Evolutionary conservation across 2,888 invertebrate genomes (phyloP).

Genomic region (Melieria crassipennis): DNA sequence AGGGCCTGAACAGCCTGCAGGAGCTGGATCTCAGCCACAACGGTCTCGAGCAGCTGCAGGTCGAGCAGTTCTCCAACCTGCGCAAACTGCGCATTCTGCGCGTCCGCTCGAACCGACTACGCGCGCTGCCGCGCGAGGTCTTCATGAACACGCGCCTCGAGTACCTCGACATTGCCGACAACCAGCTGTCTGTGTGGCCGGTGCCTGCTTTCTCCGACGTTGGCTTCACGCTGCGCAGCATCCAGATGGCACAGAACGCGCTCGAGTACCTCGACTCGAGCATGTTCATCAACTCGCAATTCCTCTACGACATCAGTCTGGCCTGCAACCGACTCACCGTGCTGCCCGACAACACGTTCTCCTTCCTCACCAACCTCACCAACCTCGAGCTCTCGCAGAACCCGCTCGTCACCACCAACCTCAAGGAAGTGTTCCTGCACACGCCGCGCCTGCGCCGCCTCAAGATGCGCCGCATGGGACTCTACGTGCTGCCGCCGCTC

Average conservation of each 20-base stretch:
- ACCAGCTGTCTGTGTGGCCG: constrained; percentile 83
- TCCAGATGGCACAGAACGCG: constrained; percentile 81
- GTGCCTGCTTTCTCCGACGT: constrained; percentile 81
- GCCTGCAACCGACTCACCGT: constrained; percentile 84
- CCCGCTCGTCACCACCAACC: constrained; percentile 82
- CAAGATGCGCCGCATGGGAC: constrained; percentile 79
- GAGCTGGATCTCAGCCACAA: constrained; percentile 83
- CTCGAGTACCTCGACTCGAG: constrained; percentile 89
- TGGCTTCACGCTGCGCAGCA: constrained; percentile 79
- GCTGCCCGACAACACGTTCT: constrained; percentile 88
- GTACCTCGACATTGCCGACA: constrained; percentile 81
- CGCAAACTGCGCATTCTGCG: constrained; percentile 78
- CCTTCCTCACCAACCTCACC: constrained; percentile 80
- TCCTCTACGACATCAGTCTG: constrained; percentile 79
- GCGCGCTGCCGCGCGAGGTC: constrained; percentile 79
- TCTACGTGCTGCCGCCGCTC: constrained; percentile 79
- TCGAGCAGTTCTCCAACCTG: constrained; percentile 82
- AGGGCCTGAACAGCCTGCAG: constrained; percentile 78
- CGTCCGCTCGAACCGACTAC: constrained; percentile 77
- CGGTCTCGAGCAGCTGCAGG: constrained; percentile 78
- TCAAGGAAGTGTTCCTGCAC: constrained; percentile 88
- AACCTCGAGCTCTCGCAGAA: constrained; percentile 84
- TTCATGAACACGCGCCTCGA: constrained; percentile 84
- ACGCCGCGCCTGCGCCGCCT: constrained; percentile 82
- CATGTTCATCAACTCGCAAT: constrained; percentile 85